Conservation (phyloP, 1,140 invertebrate genomes). For the Drosophila jambulina region DNA sequence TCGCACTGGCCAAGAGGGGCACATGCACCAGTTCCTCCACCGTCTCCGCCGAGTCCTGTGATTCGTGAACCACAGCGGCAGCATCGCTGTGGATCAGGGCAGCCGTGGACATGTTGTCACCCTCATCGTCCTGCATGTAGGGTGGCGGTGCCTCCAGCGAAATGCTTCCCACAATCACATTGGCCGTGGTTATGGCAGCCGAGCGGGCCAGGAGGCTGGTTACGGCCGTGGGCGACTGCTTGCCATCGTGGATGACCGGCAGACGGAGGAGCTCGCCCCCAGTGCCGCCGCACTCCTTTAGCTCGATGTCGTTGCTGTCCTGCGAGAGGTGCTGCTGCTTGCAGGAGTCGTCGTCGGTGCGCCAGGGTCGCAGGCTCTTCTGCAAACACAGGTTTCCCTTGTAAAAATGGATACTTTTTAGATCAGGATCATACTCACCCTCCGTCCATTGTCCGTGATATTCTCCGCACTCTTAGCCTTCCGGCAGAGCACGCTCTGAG, state of each 20-base stretch:
- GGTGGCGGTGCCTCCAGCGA: constrained; percentile 80
- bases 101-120: constrained; percentile 58
- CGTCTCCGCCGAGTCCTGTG: constrained; percentile 79
- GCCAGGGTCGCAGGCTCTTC: constrained; percentile 81
- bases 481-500: constrained; percentile 91
- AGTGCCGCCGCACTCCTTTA: constrained; percentile 69
- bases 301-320: constrained; percentile 68
- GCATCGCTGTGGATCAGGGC: constrained; percentile 65
- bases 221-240: constrained; percentile 61
- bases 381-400: constrained; percentile 23
- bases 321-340: constrained; percentile 62
- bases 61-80: constrained; percentile 62
- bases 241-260: constrained; percentile 66
- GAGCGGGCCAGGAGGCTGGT: constrained; percentile 66
- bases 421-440: constrained; percentile 40
- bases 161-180: constrained; percentile 80
- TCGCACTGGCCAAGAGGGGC: constrained; percentile 57
- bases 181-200: constrained; percentile 76
- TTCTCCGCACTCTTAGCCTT: constrained; percentile 91
- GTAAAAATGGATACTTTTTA: neutral
- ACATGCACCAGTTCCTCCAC: constrained; percentile 78
- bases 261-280: constrained; percentile 63
- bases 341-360: constrained; percentile 76
- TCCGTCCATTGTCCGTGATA: constrained; percentile 86
- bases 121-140: constrained; percentile 78